Base-by-base conservation (phyloP, 2,797 vertebrate genomes). In the Prunella strophiata region DNA sequence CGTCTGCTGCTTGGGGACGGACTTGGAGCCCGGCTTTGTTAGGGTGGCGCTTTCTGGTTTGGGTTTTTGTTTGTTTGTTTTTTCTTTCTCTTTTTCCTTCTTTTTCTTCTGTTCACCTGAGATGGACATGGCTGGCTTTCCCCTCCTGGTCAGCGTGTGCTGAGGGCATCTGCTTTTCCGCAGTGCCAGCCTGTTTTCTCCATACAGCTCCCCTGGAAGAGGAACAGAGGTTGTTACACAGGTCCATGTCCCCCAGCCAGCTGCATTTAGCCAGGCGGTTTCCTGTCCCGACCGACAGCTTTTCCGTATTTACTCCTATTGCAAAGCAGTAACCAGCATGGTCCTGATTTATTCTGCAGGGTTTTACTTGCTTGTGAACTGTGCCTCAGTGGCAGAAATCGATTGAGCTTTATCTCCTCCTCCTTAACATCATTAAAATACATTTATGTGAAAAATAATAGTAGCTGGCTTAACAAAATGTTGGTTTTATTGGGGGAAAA, bases 1-100 rank as follows among this genome's bases (percentile, higher is more conserved):
- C 32, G 4, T 11, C 42, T 4, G 50, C 45, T 13, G 38, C 38
- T 22, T 6, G 3, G 2, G 4, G 14, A 10, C 1, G 30, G 45
- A 8, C 2, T 47, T 16, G 18, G 27, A 32, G 30, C 27, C 18
- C 6, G 7, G 7, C 2, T 23, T 32, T 16, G 23, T 48, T 29
- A 36, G 30, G 6, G 30, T 22, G 48, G 16, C 6, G 0, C 3
- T 11, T 27, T 55, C 21, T 30, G 8, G 6, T 47, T 86, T 7
- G 16, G 20, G 8, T 1, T 40, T 61, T 77, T 34, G 50, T 55
- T 78, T 16, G 8, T 32, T 54, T 8, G 6, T 62, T 42, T 32
- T 11, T 54, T 8, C 1, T 29, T 55, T 29, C 5, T 51, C 26
- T 26, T 43, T 62, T 32, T 1, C 15, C 11, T 59, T 59, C 10